These are phyloP conservation scores for Plebejus anna DNA, from an alignment of 2,888 invertebrate genomes.

Conservation along the genomic window DNA sequence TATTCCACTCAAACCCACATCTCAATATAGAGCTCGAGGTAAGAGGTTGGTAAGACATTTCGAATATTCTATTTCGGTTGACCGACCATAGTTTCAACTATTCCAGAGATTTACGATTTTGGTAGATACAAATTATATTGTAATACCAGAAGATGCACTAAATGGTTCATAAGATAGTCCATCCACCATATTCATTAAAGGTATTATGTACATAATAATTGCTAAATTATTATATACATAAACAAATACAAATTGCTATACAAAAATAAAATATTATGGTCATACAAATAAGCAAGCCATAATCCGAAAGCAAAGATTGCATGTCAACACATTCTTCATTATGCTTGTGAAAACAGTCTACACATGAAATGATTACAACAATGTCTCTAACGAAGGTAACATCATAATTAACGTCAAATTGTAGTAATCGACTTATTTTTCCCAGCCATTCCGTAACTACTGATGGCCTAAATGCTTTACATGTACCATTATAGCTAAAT, in stretches of 20 bases:
- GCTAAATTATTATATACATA: too few species aligned
- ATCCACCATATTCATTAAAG: too few species aligned
- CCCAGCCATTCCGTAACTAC: background rate
- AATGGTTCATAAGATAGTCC: background rate
- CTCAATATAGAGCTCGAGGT: slow-evolving; percentile 21
- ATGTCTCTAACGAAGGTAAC: too few species aligned
- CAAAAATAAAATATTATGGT: too few species aligned
- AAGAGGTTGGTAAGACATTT: slow-evolving; percentile 21
- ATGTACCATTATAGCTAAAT: slow-evolving; percentile 35
- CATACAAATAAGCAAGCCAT: too few species aligned
- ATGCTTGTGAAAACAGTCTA: too few species aligned
- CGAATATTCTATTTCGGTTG: slow-evolving; percentile 24
- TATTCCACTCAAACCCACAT: slow-evolving; percentile 17
- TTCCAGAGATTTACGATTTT: slow-evolving; percentile 27
- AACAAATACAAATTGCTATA: too few species aligned
- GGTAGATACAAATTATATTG: background rate
- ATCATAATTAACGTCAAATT: background rate
- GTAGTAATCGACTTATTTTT: background rate
- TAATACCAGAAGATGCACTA: background rate
- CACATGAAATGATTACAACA: too few species aligned
- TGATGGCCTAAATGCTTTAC: background rate
- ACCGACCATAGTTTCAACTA: slow-evolving; percentile 9
- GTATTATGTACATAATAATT: too few species aligned
- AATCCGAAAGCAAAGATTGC: too few species aligned
- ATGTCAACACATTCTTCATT: too few species aligned